Evolutionary conservation across 2,113 vertebrate genomes (phyloP), one percentile per base, ranked within the genome.

Genomic region (Catharus bicknelli): DNA sequence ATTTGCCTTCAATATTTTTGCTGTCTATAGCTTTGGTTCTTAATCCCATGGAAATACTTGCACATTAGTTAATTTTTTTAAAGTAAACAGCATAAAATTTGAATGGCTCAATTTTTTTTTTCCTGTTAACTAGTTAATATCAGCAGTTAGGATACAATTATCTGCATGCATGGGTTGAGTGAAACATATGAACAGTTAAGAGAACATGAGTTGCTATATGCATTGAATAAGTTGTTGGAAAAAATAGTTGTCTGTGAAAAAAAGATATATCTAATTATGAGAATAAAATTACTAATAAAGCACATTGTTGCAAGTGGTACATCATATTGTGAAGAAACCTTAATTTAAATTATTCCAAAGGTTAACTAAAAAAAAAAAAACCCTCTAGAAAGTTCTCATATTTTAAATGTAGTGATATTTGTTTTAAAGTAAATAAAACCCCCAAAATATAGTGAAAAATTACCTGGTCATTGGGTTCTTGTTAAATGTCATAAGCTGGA

Each of bases 361-460:
- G 8, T 75, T 81, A 66, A 64, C 23, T 57, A 8, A 51, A 51
- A 32, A 69, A 63, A 75, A 38, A 38, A 36, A 36, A 36, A 36
- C 7, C 0, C 3, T 45, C 21, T 27, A 22, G 47, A 42, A 54
- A 29, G 0, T 11, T 51, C 14, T 34, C 4, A 0, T 34, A 16
- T 64, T 90, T 88, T 45, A 68, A 51, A 68, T 26, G 13, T 10
- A 30, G 10, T 23, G 5, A 30, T 80, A 38, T n/a, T 61, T 40
- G 16, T 20, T 58, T 79, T 87, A 21, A 42, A 58, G 34, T 81
- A 72, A 75, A 68, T 23, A 64, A 91, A 66, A 1, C 5, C 5
- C 14, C 3, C 6, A 14, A 68, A 53, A 4, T 43, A 32, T 12
- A 61, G 25, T 3, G 11, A 85, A 45, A 64, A 47, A 67, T 40